A percentile compares a stretch with the other conserved stretches of the same genome.
Evolutionary conservation across 2,113 vertebrate genomes (phyloP).

Genomic region (Anser cygnoides): DNA sequence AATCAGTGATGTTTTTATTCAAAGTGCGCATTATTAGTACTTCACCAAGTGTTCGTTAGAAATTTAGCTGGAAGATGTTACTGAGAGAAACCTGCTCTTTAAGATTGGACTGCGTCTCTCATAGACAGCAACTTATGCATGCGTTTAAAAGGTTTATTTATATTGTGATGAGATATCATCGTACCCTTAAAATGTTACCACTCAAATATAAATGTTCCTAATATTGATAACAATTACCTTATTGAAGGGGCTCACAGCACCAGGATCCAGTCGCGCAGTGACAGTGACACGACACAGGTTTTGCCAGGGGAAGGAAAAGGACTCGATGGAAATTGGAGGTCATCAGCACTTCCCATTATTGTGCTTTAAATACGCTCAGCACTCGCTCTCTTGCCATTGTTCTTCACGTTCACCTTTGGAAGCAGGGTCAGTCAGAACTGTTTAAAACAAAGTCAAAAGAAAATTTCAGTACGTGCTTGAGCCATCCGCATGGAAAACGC

Average conservation of each 20-base stretch:
- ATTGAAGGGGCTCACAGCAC: not conserved
- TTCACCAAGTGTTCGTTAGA: not conserved
- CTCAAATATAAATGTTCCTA: not conserved
- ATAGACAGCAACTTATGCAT: not conserved
- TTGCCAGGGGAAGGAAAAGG: conserved; percentile 12
- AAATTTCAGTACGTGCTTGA: not conserved
- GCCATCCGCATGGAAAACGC: not conserved
- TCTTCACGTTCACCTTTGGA: not conserved
- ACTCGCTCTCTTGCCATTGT: not conserved
- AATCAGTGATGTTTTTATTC: not conserved
- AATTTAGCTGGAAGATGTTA: not conserved
- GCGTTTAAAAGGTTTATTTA: too few species aligned
- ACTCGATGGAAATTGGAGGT: not conserved
- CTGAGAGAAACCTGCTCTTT: not conserved
- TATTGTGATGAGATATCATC: not conserved
- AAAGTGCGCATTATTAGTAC: not conserved
- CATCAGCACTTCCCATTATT: conserved; percentile 18
- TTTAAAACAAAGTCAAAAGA: not conserved
- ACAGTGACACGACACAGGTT: not conserved
- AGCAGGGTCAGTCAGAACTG: not conserved
- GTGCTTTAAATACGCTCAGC: not conserved
- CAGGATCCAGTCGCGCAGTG: not conserved
- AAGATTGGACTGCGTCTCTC: not conserved
- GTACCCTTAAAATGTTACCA: rapidly evolving
- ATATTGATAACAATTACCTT: not conserved